These are phyloP conservation scores for Myxocyprinus asiaticus DNA, from an alignment of 2,113 vertebrate species.

Conservation along the genomic window DNA sequence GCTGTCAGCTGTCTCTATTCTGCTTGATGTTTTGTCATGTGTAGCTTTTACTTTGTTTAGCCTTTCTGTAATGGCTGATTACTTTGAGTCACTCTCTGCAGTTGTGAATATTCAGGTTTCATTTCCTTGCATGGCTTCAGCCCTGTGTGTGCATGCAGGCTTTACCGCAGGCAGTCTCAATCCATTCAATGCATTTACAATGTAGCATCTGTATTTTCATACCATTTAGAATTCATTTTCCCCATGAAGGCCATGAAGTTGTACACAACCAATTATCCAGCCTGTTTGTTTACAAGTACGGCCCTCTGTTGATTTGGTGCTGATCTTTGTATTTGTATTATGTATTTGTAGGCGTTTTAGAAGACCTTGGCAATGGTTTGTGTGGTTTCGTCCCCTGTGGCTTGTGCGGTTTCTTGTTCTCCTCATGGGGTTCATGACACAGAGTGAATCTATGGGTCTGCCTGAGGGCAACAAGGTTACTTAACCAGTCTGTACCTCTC, in stretches of 20 bases:
- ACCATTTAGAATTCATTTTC: no score
- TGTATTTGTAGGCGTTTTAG: neutral
- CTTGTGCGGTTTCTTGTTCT: conserved; percentile 5
- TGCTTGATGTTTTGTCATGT: conserved; percentile 8
- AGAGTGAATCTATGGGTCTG: neutral
- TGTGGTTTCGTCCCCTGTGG: neutral
- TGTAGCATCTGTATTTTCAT: no score
- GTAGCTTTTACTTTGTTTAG: neutral
- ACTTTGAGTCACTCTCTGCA: no score
- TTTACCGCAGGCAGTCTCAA: neutral
- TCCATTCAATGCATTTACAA: no score
- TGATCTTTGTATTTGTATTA: no score
- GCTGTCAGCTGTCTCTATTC: neutral
- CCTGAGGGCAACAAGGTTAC: conserved; percentile 16
- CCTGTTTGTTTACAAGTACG: no score
- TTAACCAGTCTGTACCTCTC: conserved; percentile 19
- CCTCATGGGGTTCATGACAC: conserved; percentile 30
- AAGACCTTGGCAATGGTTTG: neutral
- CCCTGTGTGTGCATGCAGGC: no score
- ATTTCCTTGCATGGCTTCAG: conserved; percentile 28
- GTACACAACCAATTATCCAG: no score
- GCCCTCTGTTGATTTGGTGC: no score
- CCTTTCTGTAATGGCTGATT: conserved; percentile 1
- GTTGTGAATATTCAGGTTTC: neutral
- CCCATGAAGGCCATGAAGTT: no score